Percentiles rank a stretch among this genome's conserved stretches.
Conservation (phyloP, 2,113 vertebrate species). For the Toxostoma redivivum region DNA sequence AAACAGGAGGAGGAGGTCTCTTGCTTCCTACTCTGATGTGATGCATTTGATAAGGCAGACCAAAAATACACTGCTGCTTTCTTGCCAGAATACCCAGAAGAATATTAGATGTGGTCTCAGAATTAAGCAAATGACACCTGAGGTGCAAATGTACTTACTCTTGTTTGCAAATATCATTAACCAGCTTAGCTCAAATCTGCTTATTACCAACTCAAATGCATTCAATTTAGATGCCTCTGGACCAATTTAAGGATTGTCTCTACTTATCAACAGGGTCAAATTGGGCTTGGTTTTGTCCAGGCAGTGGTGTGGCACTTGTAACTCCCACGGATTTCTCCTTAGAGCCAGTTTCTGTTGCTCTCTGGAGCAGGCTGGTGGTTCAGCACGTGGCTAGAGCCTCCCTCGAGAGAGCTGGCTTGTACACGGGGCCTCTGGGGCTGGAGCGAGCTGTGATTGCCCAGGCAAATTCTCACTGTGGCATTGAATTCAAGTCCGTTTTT, state of each 20-base stretch:
- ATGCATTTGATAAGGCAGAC: neutral
- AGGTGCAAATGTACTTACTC: neutral
- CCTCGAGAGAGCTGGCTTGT: fast-evolving
- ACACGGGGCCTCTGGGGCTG: fast-evolving
- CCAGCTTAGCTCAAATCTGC: neutral
- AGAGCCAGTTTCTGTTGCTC: neutral
- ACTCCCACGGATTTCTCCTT: neutral
- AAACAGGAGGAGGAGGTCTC: neutral
- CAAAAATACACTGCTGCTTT: neutral
- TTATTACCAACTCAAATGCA: neutral
- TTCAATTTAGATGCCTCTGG: neutral
- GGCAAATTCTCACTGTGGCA: neutral
- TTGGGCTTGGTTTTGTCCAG: neutral
- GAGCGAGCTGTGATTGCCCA: neutral
- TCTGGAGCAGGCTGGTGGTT: neutral
- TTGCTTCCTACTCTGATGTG: neutral
- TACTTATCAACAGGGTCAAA: neutral
- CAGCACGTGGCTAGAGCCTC: fast-evolving
- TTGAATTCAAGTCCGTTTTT: neutral
- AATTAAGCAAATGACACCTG: neutral
- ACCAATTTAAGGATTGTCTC: neutral
- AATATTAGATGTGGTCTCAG: neutral
- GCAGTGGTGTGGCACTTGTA: neutral
- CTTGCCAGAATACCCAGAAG: neutral
- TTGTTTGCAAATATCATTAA: neutral